Conservation (phyloP, 2,113 vertebrate species). For the Seriola dumerili region DNA sequence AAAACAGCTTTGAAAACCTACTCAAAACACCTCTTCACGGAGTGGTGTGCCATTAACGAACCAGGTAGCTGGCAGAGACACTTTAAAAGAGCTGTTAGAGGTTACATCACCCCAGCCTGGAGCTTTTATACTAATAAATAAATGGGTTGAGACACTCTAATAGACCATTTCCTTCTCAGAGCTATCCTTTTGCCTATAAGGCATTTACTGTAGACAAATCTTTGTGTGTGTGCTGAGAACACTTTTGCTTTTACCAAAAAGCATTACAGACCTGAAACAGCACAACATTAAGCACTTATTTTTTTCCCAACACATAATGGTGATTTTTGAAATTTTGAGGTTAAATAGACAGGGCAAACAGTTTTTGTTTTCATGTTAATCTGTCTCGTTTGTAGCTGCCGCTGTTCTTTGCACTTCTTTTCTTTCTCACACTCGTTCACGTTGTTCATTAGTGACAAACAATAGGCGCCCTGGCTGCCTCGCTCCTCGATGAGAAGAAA, state of each 20-base stretch:
- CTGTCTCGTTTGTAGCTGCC: conserved; percentile 55
- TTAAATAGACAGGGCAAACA: conserved; percentile 39
- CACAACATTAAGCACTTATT: conserved; percentile 22
- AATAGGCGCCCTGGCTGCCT: conserved; percentile 55
- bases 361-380: conserved; percentile 58
- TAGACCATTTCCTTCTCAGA: conserved; percentile 76
- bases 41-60: conserved; percentile 32
- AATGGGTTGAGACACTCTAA: conserved; percentile 75
- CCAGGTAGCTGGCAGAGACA: conserved; percentile 64
- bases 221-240: conserved; percentile 23
- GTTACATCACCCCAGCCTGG: conserved; percentile 73
- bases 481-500: conserved; percentile 64
- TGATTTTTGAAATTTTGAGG: conserved; percentile 34
- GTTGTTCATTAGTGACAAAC: conserved; percentile 69
- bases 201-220: conserved; percentile 56
- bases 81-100: conserved; percentile 67
- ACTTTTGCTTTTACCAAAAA: conserved; percentile 50
- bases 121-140: conserved; percentile 75
- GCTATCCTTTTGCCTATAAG: conserved; percentile 65
- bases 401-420: conserved; percentile 45
- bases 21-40: conserved; percentile 24
- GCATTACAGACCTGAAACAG: conserved; percentile 20
- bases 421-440: conserved; percentile 78
- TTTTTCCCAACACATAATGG: background rate
- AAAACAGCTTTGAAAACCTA: background rate